A percentile compares a stretch with the other conserved stretches of the same genome.
phyloP scores from a whole-genome alignment of 2,113 vertebrate species.

The Calypte anna region DNA sequence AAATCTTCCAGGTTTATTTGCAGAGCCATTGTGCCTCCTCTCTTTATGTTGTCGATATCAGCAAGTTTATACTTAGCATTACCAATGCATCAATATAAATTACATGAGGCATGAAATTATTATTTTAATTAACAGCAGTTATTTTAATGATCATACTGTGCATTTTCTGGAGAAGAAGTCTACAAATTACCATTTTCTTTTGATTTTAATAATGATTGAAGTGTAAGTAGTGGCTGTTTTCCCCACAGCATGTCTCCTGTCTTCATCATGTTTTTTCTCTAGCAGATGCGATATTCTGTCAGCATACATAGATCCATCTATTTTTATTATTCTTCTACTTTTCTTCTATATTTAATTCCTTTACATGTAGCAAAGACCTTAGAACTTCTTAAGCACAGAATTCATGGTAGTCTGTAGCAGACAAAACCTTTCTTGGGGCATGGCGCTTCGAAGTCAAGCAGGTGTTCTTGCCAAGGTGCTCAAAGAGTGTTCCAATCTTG shows the following conservation, averaged over 20 bases:
- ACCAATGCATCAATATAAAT: not conserved
- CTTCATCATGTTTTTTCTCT: not conserved
- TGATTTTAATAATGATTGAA: slow-evolving; percentile 23
- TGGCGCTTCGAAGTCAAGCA: no score
- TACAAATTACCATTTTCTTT: slow-evolving; percentile 25
- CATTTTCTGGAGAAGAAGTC: not conserved
- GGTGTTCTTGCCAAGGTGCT: no score
- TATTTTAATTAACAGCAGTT: not conserved
- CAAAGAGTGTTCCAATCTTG: no score
- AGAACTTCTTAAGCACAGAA: not conserved
- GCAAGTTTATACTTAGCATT: not conserved
- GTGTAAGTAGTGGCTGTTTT: slow-evolving; percentile 8
- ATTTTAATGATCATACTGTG: not conserved
- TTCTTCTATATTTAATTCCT: not conserved
- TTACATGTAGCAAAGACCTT: not conserved
- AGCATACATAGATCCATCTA: not conserved
- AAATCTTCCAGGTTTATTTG: not conserved
- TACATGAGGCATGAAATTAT: not conserved
- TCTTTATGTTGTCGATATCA: not conserved
- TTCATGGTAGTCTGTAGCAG: not conserved
- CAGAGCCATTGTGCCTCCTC: not conserved
- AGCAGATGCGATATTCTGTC: not conserved
- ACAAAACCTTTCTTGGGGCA: no score
- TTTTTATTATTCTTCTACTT: slow-evolving; percentile 34
- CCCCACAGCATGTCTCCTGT: not conserved